Conservation (phyloP, 2,888 invertebrate species). For the Scaptomyza caliginosa region DNA sequence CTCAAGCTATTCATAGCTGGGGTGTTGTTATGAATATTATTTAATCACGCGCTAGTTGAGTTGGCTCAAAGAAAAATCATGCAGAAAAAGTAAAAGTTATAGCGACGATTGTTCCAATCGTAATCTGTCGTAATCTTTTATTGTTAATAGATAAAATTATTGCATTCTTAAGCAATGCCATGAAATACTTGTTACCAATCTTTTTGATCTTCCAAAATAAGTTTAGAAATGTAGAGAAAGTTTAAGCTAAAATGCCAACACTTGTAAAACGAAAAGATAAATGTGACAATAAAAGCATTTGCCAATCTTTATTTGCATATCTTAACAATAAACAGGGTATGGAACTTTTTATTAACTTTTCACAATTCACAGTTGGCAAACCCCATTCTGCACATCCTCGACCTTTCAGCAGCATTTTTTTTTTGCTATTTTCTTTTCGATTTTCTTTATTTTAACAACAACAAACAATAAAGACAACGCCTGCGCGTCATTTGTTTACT, state of each 20-base stretch:
- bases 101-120: too few relatives aligned
- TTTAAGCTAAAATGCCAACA: neutral
- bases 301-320: neutral
- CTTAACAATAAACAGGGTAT: neutral
- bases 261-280: neutral
- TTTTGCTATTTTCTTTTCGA: constrained; percentile 9
- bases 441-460: constrained; percentile 43
- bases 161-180: too few relatives aligned
- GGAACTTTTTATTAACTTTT: neutral
- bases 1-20: constrained; percentile 12
- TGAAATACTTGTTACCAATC: neutral
- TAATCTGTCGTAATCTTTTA: too few relatives aligned
- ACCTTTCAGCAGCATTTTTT: constrained; percentile 50
- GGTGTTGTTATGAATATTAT: constrained; percentile 9
- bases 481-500: constrained; percentile 36
- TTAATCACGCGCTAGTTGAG: neutral
- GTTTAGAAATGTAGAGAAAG: neutral
- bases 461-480: constrained; percentile 61
- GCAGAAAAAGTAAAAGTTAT: too few relatives aligned
- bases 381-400: constrained; percentile 54
- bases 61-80: too few relatives aligned
- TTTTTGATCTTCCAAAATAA: neutral
- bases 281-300: neutral
- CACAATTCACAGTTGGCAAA: neutral
- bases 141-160: neutral